A percentile compares a stretch with the other conserved stretches of the same genome.
These are phyloP conservation scores for Sus cebifrons DNA, from an alignment of 2,797 vertebrate genomes.

Conservation along the genomic window DNA sequence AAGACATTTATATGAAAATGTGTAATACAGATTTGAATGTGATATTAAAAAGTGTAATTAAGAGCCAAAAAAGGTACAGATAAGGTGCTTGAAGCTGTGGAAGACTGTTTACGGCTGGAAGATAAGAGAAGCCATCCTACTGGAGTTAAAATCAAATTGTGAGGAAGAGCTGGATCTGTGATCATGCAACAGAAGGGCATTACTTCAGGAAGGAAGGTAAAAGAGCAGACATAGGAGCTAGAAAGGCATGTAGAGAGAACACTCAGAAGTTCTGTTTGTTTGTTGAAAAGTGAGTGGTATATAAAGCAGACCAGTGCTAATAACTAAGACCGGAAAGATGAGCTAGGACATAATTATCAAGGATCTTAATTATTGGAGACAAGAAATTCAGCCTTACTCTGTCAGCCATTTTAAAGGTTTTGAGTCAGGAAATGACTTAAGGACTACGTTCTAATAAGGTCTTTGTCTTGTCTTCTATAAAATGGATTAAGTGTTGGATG, in stretches of 20 bases:
- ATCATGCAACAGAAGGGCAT: not conserved
- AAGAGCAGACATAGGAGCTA: not conserved
- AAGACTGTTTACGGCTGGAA: not conserved
- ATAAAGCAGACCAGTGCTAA: not conserved
- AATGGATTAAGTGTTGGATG: not conserved
- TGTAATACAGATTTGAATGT: not conserved
- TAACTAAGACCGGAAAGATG: not conserved
- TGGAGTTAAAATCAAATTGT: not conserved
- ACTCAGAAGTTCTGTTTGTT: not conserved
- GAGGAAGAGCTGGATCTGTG: not conserved
- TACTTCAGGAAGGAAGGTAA: not conserved
- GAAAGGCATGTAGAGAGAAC: not conserved
- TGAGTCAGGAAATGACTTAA: not conserved
- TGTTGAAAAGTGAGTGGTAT: not conserved
- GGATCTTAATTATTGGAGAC: not conserved
- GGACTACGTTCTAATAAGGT: not conserved
- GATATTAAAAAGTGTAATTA: not conserved
- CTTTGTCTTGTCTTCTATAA: not conserved
- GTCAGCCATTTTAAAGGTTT: not conserved
- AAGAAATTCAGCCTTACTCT: not conserved
- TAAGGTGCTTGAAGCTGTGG: not conserved
- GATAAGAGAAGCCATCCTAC: not conserved
- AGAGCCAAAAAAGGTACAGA: not conserved
- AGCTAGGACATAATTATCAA: not conserved
- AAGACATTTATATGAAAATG: not conserved